Evolutionary conservation across 2,888 invertebrate genomes (phyloP), one percentile per base, ranked within the genome.

Genomic region (Apodemia hepburni): DNA sequence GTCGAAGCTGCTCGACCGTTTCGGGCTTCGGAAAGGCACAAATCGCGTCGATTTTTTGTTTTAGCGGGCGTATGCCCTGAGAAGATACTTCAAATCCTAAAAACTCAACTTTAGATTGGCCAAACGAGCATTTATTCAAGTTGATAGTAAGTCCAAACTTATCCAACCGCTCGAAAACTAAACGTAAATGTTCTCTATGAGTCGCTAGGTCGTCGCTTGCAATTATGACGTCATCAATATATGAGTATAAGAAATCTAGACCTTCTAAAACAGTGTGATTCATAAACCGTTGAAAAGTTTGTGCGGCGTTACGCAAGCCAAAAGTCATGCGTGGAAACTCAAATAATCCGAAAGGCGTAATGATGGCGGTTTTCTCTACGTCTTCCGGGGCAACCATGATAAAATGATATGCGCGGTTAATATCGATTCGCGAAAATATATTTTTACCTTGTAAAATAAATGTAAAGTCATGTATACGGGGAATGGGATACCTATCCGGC

Each of bases 161-260:
- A 35, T 51, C n/a, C 18, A 61, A n/a, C n/a, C 68, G 61, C 42
- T 67, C 47, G 17, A 70, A 63, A 0, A 71, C 63, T 11, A 33
- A 15, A 9, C 58, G 45, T 3, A 73, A 47, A 61, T 69, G 68
- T 27, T 63, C 15, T 51, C 47, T 61, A 12, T 49, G 51, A 3
- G 11, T n/a, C 2, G 11, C 54, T 35, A 38, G 8, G 33, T 18
- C 18, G 12, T 49, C 38, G n/a, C 18, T 17, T 61, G 38, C 54
- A 27, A 49, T 51, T 35, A 54, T 61, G 33, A 60, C 47, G 27
- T 60, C 54, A 54, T 61, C 61, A n/a, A 59, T 59, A 18, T 59
- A 59, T 6, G 7, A 33, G n/a, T 33, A 58, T 33, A 58, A 15
- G 15, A 45, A 45, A 45, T 45, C 45, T 45, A 45, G 45, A 2